Base-by-base conservation (phyloP, 92 coral and sea anemone species). In the Epizoanthus stellaris region DNA sequence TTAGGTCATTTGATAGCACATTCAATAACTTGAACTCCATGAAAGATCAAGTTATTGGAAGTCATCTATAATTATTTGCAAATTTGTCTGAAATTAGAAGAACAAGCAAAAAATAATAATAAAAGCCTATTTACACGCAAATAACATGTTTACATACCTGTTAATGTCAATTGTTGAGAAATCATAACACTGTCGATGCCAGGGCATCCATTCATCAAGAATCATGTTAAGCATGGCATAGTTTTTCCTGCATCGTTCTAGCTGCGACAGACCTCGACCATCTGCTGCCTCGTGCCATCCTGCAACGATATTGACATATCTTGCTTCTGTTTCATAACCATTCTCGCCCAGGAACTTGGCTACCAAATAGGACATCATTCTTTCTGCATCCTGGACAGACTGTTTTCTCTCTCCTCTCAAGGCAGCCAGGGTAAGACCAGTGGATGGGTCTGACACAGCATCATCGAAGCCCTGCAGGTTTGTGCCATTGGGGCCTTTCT, bases 191-290 rank as follows among this genome's bases (percentile, higher is more conserved):
- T 54, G 39, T 21, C 11, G 65, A 69, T 92, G 95, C 93, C 95
- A 87, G 20, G 95, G 93, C 90, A 92, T 92, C 95, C 95, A 92
- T 61, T 89, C 90, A 76, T 92, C 95, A 13, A 92, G 70, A 4
- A 92, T 69, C 54, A 64, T 64, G 30, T 89, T 84, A 54, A 92
- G 56, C 93, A 92, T 92, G 30, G 77, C 6, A 23, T 87, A 87
- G 45, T 87, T 92, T 49, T 89, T 66, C 4, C 68, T 76, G 30
- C 87, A 89, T 25, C 95, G 75, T 77, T 83, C 45, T 21, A 87
- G 63, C 81, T 92, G 95, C 6, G 77, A 40, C 19, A 92, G 34
- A 7, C 95, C 87, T 21, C 92, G 75, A 23, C 92, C 87, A 75
- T 92, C 95, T 20, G 89, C 34, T 30, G 95, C 83, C 19, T 87